Evolutionary conservation across 2,113 vertebrate genomes (phyloP), one percentile per base, ranked within the genome.

Genomic region (Caretta caretta): DNA sequence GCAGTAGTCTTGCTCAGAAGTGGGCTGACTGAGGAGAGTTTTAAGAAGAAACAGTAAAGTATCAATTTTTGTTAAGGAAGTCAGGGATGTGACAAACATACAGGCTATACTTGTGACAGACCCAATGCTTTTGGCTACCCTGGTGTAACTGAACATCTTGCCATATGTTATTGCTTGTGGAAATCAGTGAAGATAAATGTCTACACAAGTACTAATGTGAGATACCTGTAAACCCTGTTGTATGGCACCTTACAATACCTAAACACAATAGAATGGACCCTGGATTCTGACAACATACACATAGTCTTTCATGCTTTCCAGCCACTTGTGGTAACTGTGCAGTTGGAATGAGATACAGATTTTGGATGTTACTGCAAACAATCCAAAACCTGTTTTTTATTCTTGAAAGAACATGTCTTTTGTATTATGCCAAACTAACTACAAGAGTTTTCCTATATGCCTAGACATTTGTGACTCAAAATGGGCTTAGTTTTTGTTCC

Each of bases 381-480:
- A 79, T 9, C 42, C 76, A 79, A 46, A 79, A 27, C 5, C 25
- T 79, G 10, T 25, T 79, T 42, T 38, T 48, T 48, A 29, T 79
- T 79, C 38, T 42, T 79, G 76, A 25, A 79, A 27, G 42, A 79
- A 11, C 12, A 79, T 79, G 10, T 5, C 25, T 79, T 48, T 48
- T 48, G 20, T 25, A 20, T 65, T 35, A 35, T 65, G 76, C 76
- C 20, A 31, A 14, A 16, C 59, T 65, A 35, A 79, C 46, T 42
- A 42, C 38, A 78, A 13, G 5, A 48, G 46, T 82, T 88, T 50
- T 9, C 31, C 62, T 25, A 69, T 10, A 49, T 12, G 22, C 13
- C 69, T 59, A 90, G 22, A 53, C 50, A 24, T 86, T 96, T 86
- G 53, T 80, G 84, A 81, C 89, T 76, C 79, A 92, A 42, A 54